Percentiles rank a stretch among this genome's conserved stretches.
These are phyloP conservation scores for Bursaphelenchus okinawaensis DNA, from an alignment of 2,888 invertebrate species.

Conservation along the genomic window DNA sequence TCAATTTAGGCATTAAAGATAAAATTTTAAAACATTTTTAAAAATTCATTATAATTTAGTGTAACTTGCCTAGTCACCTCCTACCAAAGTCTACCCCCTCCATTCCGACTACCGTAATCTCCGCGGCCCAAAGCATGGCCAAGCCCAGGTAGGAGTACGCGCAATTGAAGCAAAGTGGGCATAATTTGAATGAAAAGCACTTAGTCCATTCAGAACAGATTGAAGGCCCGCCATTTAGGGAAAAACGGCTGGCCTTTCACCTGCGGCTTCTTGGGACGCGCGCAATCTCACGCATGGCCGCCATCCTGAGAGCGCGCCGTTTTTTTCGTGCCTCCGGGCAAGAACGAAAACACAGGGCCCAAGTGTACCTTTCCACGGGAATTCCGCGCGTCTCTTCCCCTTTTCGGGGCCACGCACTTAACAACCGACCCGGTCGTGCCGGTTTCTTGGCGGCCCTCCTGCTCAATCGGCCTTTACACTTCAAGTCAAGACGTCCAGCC, in stretches of 20 bases:
- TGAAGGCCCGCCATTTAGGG: neutral
- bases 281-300: neutral
- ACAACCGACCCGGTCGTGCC: neutral
- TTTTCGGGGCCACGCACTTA: neutral
- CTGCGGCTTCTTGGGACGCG: neutral
- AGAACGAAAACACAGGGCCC: neutral
- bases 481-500: neutral
- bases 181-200: neutral
- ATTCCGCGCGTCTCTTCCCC: neutral
- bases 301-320: neutral
- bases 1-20: too few relatives aligned
- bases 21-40: too few relatives aligned
- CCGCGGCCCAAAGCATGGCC: too few relatives aligned
- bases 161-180: neutral
- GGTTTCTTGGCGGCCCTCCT: neutral
- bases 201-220: neutral
- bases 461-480: neutral
- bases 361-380: neutral
- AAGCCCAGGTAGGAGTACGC: neutral
- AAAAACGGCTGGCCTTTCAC: neutral
- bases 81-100: too few relatives aligned
- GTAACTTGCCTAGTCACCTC: too few relatives aligned
- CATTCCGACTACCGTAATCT: neutral
- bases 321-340: neutral
- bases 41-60: too few relatives aligned